Percentiles rank a stretch among this genome's conserved stretches.
Conservation (phyloP, 2,888 invertebrate genomes). For the Limnephilus auricula region DNA sequence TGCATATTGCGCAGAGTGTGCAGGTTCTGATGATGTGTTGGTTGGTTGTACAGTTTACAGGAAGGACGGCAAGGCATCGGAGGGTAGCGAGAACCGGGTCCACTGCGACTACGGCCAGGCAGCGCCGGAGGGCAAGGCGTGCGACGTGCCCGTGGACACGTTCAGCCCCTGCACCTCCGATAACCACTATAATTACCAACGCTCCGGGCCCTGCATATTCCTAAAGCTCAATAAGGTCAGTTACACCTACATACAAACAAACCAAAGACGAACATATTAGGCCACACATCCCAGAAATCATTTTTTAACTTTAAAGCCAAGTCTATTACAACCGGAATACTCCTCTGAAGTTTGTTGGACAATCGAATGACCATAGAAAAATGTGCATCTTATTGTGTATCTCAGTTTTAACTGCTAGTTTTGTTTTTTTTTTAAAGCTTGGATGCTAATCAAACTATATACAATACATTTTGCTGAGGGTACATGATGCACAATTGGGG, state of each 20-base stretch:
- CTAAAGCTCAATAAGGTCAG: constrained; percentile 96
- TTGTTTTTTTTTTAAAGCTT: too few relatives aligned
- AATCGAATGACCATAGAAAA: too few relatives aligned
- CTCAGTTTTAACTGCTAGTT: too few relatives aligned
- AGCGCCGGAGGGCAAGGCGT: constrained; percentile 84
- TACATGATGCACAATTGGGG: too few relatives aligned
- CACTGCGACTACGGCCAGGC: constrained; percentile 81
- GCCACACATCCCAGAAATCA: background rate
- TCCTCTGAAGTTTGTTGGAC: too few relatives aligned
- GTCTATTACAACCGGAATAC: background rate
- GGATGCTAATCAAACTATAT: too few relatives aligned
- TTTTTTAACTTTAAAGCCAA: too few relatives aligned
- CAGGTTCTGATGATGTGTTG: background rate
- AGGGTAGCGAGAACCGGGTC: constrained; percentile 80
- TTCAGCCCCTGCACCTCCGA: constrained; percentile 88
- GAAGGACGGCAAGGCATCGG: constrained; percentile 72
- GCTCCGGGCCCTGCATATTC: constrained; percentile 95
- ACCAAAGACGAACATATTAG: background rate
- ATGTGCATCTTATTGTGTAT: too few relatives aligned
- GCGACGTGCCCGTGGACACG: constrained; percentile 85
- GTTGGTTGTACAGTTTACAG: constrained; percentile 72
- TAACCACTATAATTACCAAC: constrained; percentile 91
- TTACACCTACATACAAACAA: background rate
- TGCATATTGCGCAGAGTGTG: background rate
- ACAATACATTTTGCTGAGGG: too few relatives aligned